Base-by-base conservation (phyloP, 2,888 invertebrate genomes). In the Drosophila yooni region DNA sequence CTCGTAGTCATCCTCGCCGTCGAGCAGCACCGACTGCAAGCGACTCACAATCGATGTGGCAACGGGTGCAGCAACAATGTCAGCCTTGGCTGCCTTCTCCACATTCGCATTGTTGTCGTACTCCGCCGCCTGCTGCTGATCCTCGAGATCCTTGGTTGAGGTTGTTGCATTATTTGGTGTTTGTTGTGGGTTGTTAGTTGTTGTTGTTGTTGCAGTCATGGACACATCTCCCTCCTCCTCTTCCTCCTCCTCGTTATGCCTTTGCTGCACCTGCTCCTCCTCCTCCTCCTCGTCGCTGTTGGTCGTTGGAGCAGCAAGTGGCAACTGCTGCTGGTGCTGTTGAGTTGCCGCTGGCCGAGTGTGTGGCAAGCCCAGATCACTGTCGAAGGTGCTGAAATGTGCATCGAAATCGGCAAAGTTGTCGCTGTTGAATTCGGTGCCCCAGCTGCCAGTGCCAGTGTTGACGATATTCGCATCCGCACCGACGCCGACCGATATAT, bases 331-430 rank as follows among this genome's bases (percentile, higher is more conserved):
- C 25, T 63, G 65, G 59, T 36, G 51, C 29, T 25, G 59, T 29
- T 18, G 57, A 67, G 40, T 53, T 21, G 33, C 40, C 2, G 80
- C 62, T 13, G 64, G 51, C 36, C 67, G 66, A 7, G 65, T 75
- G 1, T 65, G 48, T 2, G 87, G 76, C 71, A 83, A 60, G 10
- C 91, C 91, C 68, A 92, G 81, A 72, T 92, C 92, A 56, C 87
- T 92, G 63, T 81, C 74, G 71, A 90, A 92, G 33, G 83, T 81
- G 78, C 89, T 91, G 51, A 93, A 93, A 70, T 93, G 92, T 43
- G 93, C 81, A 90, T 93, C 92, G 62, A 93, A 93, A 72, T 93
- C 92, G 43, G 93, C 93, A 89, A 93, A 93, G 69, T 93, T 93
- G 73, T 92, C 91, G 48, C 62, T 86, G 70, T 76, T 74, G 69